Evolutionary conservation across 2,888 invertebrate species (phyloP).

Genomic region (Drosophila multiciliata): DNA sequence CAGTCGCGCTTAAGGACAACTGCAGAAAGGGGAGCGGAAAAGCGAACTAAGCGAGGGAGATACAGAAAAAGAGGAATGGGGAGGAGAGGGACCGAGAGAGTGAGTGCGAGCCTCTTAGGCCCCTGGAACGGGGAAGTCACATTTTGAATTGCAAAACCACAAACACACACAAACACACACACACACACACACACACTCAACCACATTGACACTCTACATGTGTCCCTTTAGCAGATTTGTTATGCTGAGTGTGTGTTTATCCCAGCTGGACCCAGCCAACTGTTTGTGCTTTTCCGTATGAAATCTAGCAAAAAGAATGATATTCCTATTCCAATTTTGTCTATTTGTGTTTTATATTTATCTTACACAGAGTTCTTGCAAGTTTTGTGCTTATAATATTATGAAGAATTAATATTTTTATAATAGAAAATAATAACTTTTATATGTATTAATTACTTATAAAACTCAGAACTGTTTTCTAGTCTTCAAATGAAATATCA

Average conservation of each 20-base stretch:
- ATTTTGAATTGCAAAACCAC: constrained; percentile 75
- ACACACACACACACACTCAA: constrained; percentile 14
- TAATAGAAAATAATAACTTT: neutral
- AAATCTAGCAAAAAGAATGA: neutral
- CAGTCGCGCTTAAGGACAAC: constrained; percentile 37
- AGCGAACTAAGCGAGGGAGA: too few relatives aligned
- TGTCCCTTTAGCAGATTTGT: constrained; percentile 61
- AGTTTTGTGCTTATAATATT: too few relatives aligned
- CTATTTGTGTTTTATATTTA: neutral
- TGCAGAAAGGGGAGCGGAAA: constrained; percentile 1
- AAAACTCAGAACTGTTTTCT: neutral
- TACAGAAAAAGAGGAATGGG: neutral
- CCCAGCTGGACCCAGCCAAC: constrained; percentile 28
- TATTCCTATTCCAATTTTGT: neutral
- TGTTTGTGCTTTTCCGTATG: neutral
- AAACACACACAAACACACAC: constrained; percentile 48
- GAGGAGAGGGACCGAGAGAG: neutral
- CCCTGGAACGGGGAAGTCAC: constrained; percentile 26
- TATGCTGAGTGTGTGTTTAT: constrained; percentile 7
- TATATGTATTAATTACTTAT: neutral
- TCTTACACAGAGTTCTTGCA: too few relatives aligned
- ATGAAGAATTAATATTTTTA: neutral
- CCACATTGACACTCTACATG: constrained; percentile 61
- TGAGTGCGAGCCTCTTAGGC: neutral
- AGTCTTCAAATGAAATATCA: neutral